Conservation (phyloP, 2,888 invertebrate species). For the Phania funesta region DNA sequence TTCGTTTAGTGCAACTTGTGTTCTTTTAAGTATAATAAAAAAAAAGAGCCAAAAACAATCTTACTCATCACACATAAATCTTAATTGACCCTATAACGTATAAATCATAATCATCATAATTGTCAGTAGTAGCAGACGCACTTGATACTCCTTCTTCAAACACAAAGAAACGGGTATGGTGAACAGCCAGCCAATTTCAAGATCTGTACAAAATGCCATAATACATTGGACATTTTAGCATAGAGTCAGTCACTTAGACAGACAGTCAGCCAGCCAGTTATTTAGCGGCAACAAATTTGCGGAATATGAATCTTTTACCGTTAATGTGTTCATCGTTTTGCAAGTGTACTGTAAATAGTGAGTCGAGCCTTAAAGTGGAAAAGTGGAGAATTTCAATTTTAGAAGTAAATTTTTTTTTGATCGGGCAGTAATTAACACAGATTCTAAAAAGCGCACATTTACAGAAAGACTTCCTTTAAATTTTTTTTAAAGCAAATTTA, state of each 20-base stretch:
- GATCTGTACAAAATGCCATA: constrained; percentile 1
- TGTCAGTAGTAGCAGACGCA: constrained; percentile 64
- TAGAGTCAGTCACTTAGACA: constrained; percentile 8
- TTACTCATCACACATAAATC: constrained; percentile 66
- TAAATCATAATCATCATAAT: constrained; percentile 75
- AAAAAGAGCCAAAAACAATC: constrained; percentile 23
- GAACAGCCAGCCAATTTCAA: not conserved
- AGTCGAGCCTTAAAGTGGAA: not conserved
- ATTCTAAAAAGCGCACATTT: too few relatives aligned
- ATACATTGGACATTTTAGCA: constrained; percentile 9
- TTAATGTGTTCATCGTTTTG: constrained; percentile 26
- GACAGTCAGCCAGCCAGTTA: not conserved
- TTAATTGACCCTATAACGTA: constrained; percentile 72
- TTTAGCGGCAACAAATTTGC: not conserved
- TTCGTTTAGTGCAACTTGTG: constrained; percentile 47
- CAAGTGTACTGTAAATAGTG: not conserved
- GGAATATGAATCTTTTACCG: constrained; percentile 16
- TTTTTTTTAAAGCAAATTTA: too few relatives aligned
- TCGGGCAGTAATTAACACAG: too few relatives aligned
- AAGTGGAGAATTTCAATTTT: not conserved
- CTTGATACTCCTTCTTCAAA: constrained; percentile 52
- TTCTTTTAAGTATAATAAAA: constrained; percentile 48
- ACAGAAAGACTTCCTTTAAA: too few relatives aligned
- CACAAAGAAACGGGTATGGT: not conserved
- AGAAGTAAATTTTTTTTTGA: not conserved